phyloP scores from a whole-genome alignment of 2,888 invertebrate species.

The Plutella xylostella region DNA sequence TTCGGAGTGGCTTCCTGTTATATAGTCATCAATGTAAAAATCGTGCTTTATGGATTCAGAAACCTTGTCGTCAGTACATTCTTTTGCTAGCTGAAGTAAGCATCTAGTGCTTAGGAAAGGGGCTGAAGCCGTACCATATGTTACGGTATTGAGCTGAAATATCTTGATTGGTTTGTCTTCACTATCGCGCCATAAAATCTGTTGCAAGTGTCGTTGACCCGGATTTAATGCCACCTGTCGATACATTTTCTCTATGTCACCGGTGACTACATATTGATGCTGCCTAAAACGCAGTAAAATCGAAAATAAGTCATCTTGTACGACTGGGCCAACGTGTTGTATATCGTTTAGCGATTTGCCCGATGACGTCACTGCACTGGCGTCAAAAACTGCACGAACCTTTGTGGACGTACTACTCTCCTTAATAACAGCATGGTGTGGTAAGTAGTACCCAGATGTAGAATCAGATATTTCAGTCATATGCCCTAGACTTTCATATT shows the following conservation, averaged over 20 bases:
- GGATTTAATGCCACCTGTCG: background rate
- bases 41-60: constrained; percentile 5
- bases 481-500: constrained; percentile 14
- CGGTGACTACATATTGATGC: constrained; percentile 3
- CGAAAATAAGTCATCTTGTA: constrained; percentile 7
- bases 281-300: constrained; percentile 3
- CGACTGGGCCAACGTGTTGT: constrained; percentile 7
- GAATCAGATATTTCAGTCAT: no score
- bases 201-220: constrained; percentile 3
- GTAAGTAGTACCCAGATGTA: no score
- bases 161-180: constrained; percentile 4
- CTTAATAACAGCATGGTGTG: constrained; percentile 19
- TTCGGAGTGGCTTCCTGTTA: constrained; percentile 1
- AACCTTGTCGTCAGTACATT: constrained; percentile 1
- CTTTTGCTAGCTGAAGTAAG: constrained; percentile 6
- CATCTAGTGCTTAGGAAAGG: constrained; percentile 2
- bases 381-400: constrained; percentile 21
- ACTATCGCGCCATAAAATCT: constrained; percentile 10
- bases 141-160: constrained; percentile 4
- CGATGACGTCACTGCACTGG: constrained; percentile 17
- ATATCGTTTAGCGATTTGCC: constrained; percentile 13
- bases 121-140: constrained; percentile 6
- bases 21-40: constrained; percentile 6
- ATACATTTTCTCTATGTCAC: constrained; percentile 21
- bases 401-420: constrained; percentile 18